phyloP scores from a whole-genome alignment of 2,797 vertebrate genomes.

The Tinamus major region DNA sequence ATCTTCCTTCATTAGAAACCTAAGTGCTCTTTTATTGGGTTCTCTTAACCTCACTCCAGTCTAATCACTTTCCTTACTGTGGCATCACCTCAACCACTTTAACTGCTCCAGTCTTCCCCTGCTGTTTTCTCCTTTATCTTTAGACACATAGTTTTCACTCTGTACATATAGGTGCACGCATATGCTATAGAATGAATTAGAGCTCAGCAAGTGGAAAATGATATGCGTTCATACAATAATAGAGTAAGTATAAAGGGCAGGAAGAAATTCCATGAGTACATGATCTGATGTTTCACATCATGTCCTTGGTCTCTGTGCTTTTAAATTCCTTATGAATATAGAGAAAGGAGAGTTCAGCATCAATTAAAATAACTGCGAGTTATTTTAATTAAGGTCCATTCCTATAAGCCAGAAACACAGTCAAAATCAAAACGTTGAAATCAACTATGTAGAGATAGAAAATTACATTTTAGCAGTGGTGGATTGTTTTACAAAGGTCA shows the following conservation, averaged over 20 bases:
- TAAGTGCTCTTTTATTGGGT: not conserved
- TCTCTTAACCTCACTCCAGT: not conserved
- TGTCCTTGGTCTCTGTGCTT: not conserved
- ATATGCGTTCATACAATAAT: not conserved
- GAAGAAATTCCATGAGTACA: not conserved
- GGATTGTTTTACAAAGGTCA: not conserved
- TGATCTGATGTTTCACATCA: not conserved
- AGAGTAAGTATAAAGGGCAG: not conserved
- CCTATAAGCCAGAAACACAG: not conserved
- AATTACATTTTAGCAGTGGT: not conserved
- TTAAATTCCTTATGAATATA: constrained; percentile 3
- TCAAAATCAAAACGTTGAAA: not conserved
- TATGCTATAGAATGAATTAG: not conserved
- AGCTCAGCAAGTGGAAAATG: not conserved
- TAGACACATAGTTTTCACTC: not conserved
- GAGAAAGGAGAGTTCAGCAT: not conserved
- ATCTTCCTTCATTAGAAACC: not conserved
- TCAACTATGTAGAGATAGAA: not conserved
- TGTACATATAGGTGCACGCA: not conserved
- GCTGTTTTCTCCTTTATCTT: not conserved
- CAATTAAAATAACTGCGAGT: not conserved
- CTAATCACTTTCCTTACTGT: not conserved
- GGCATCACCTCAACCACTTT: not conserved
- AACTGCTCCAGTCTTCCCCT: not conserved
- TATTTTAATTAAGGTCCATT: not conserved